phyloP scores from a whole-genome alignment of 2,113 vertebrate genomes.

The Meriones unguiculatus region DNA sequence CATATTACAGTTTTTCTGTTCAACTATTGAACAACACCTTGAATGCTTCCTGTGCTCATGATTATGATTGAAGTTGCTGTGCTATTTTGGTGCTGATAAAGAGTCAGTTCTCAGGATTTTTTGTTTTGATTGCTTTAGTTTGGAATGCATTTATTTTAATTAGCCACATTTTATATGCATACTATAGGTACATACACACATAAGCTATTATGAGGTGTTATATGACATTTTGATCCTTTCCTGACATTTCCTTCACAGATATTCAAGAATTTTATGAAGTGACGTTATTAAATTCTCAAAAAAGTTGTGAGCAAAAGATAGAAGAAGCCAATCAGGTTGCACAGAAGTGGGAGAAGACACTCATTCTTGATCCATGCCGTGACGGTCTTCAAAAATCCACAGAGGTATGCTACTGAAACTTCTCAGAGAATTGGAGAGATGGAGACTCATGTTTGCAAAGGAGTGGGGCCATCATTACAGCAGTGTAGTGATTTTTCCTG shows the following conservation, averaged over 20 bases:
- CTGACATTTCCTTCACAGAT: conserved; percentile 88
- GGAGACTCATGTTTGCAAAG: not conserved
- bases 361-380: conserved; percentile 81
- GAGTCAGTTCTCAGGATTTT: conserved; percentile 43
- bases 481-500: not conserved
- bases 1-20: not conserved
- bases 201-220: not conserved
- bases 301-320: conserved; percentile 94
- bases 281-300: conserved; percentile 94
- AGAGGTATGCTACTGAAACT: conserved; percentile 83
- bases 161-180: not conserved
- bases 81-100: conserved; percentile 19
- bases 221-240: conserved; percentile 54
- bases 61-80: conserved; percentile 8
- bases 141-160: conserved; percentile 40
- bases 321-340: conserved; percentile 94
- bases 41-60: not conserved
- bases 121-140: conserved; percentile 14
- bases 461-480: not conserved
- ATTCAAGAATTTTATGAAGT: conserved; percentile 99
- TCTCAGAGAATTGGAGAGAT: conserved; percentile 38
- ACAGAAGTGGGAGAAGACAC: conserved; percentile 92
- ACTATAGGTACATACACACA: not conserved
- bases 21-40: conserved; percentile 2
- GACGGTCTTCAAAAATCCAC: conserved; percentile 83